Percentiles rank a stretch among this genome's conserved stretches.
Conservation (phyloP, 2,797 vertebrate genomes). For the Ciconia nigra region DNA sequence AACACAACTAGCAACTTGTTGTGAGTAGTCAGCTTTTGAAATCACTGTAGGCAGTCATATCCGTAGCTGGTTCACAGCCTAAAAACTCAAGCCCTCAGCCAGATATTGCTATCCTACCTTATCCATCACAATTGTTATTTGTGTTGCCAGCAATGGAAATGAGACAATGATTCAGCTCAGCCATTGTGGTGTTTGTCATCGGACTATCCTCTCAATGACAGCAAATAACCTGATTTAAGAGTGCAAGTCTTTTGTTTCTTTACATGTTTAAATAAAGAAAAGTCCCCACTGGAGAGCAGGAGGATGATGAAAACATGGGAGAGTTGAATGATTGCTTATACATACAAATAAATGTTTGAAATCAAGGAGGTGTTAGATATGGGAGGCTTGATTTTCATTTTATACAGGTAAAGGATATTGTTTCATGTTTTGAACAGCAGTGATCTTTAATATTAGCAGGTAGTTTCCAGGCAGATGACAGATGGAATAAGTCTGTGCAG, state of each 20-base stretch:
- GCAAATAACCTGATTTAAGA: background rate
- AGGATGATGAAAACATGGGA: background rate
- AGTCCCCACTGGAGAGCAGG: background rate
- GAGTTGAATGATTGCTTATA: background rate
- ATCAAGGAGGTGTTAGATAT: background rate
- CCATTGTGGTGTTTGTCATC: background rate
- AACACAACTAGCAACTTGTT: background rate
- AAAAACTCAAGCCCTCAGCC: background rate
- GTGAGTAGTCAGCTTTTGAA: background rate
- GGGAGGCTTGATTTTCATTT: background rate
- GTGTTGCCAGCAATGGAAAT: background rate
- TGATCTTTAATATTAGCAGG: background rate
- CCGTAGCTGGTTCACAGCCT: background rate
- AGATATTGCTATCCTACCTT: background rate
- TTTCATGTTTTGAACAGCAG: background rate
- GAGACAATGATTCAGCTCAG: background rate
- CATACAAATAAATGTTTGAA: background rate
- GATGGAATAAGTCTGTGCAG: background rate
- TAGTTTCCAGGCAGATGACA: background rate
- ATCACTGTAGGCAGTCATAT: background rate
- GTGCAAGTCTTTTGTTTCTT: background rate
- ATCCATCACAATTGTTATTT: background rate
- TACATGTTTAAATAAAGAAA: background rate
- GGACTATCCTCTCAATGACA: background rate
- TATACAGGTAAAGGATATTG: background rate